Base-by-base conservation (phyloP, 1,140 invertebrate genomes). In the Steinernema feltiae region DNA sequence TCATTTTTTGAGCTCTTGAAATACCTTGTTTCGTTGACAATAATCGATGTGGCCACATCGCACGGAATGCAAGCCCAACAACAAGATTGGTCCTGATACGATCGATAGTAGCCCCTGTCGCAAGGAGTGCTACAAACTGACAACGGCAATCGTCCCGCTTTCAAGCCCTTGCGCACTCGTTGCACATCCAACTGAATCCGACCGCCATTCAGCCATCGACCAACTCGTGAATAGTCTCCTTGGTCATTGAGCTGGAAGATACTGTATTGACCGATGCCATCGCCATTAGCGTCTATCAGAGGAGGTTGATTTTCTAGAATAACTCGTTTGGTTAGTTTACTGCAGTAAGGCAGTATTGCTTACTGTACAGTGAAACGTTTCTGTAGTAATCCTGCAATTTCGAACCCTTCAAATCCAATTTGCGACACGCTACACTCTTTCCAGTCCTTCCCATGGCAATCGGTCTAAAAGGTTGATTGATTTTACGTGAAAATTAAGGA, bases 11-110 rank as follows among this genome's bases (percentile, higher is more conserved):
- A n/a, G n/a, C n/a, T n/a, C n/a, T n/a, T n/a, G n/a, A n/a, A n/a
- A 32, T 91, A 91, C 32, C 90, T 83, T 17, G 84, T 91, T 74
- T 91, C 91, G 79, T 92, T 90, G 79, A 89, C 89, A n/a, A 91
- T 89, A 79, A 85, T 90, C 90, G 86, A 91, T 88, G 83, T 91
- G 89, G 30, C 89, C 88, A 79, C 91, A 89, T 85, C 84, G 82
- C 91, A 92, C 69, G 89, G 90, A 82, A 91, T 91, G 83, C 91
- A 92, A n/a, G 90, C 90, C 91, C 91, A 92, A 87, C 91, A 92
- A 87, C 91, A 92, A 75, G 90, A 84, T 24, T 78, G 74, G 79
- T 85, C 85, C 86, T 84, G 89, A 89, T 87, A 90, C 81, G 90
- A 90, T 32, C 89, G 84, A 27, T 90, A 89, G 78, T 90, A 88